Evolutionary conservation across 2,113 vertebrate genomes (phyloP).

Genomic region (Paracyprichromis sp.): DNA sequence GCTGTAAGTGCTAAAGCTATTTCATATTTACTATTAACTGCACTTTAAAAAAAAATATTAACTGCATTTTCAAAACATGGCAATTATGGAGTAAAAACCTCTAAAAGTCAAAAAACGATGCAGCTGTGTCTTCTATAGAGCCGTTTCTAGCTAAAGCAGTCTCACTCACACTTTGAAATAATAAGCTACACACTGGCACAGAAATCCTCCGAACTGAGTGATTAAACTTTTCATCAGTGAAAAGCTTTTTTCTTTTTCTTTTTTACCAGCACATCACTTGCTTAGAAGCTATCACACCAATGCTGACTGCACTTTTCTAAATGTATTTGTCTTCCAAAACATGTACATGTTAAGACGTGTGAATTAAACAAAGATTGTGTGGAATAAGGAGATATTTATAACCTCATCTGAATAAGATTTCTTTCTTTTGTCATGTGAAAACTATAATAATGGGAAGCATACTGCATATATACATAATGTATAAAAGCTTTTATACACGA

Average conservation of each 20-base stretch:
- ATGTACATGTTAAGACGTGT: not conserved
- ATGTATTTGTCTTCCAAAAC: not conserved
- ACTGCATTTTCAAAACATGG: not conserved
- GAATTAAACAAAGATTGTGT: not conserved
- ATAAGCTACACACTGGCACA: not conserved
- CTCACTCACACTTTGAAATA: not conserved
- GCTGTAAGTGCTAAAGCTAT: not conserved
- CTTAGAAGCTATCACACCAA: not conserved
- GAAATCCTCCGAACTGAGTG: not conserved
- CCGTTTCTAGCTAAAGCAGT: not conserved
- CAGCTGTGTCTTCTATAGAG: not conserved
- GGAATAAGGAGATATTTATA: not conserved
- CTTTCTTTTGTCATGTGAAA: not conserved
- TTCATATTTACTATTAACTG: not conserved
- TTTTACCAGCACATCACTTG: not conserved
- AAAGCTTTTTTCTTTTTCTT: not conserved
- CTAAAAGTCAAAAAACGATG: not conserved
- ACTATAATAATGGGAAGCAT: not conserved
- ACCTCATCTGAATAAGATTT: not conserved
- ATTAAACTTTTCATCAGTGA: not conserved
- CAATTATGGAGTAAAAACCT: not conserved
- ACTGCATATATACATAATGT: not conserved
- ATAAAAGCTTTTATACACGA: not conserved
- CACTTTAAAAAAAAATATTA: not conserved
- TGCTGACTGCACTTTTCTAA: not conserved